Conservation (phyloP, 30 jellyfish, hydroid and myxozoan genomes). For the Calvadosia cruxmelitensis region DNA sequence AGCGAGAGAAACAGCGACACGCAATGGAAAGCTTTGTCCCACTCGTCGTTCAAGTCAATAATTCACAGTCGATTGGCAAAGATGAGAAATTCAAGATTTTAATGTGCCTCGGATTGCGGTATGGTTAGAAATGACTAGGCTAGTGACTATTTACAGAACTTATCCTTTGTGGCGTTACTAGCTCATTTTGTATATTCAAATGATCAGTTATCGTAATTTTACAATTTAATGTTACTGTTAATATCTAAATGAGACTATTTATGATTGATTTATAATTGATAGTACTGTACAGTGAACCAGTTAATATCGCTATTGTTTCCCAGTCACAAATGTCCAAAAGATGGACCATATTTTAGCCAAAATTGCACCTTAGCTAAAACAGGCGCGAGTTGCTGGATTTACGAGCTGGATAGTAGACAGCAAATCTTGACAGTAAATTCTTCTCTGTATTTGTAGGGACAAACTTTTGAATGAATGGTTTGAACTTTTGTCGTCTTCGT, state of each 20-base stretch:
- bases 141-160: no score
- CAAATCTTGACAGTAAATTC: neutral
- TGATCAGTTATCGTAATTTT: neutral
- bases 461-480: slow-evolving; percentile 70
- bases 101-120: slow-evolving; percentile 87
- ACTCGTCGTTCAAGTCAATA: neutral
- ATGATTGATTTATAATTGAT: neutral
- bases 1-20: neutral
- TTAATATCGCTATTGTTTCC: neutral
- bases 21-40: neutral
- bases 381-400: no score
- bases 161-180: no score
- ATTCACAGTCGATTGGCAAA: slow-evolving; percentile 73
- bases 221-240: neutral
- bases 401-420: neutral
- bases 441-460: slow-evolving; percentile 42
- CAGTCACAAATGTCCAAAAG: no score
- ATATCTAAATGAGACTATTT: neutral
- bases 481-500: slow-evolving; percentile 30
- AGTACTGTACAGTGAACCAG: neutral
- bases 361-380: no score
- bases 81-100: slow-evolving; percentile 68
- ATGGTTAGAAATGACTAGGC: no score
- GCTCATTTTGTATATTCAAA: no score
- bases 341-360: no score